Evolutionary conservation across 37 sponge, comb jelly and placozoan genomes (phyloP), one percentile per base, ranked within the genome.

Genomic region (Tethya wilhelma): DNA sequence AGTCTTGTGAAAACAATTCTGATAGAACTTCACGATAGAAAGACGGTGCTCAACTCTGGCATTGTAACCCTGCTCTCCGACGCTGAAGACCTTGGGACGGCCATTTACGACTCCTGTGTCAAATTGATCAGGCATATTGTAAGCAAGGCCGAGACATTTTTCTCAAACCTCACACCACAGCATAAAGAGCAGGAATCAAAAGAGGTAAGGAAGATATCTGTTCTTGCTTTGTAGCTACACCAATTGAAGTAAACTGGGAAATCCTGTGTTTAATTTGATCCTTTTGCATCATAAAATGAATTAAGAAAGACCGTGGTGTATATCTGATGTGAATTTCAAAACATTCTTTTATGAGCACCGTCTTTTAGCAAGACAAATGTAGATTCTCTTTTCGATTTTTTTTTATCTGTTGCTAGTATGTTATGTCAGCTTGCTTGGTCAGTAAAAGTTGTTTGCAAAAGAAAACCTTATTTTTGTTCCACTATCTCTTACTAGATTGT

Each of bases 81-180:
- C 2, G 44, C 45, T 0, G 80, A 73, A 1, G 75, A 74, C 33
- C 76, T 87, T 5, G 75, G 73, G 0, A 20, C 67, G 26, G 68
- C 36, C 28, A 11, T 87, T 26, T 68, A 87, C 42, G 17, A 34
- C 60, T 79, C 73, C 78, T 86, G 86, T 64, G 79, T 64, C 32
- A 73, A 64, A 44, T 66, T 86, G 40, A 78, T 86, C 19, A 64
- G 72, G 65, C 79, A 86, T 49, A 86, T 86, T 43, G 74, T 64
- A 0, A 39, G 45, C 37, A 44, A 71, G 43, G 64, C 79, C 2
- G 46, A 73, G 34, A 19, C 66, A 1, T 60, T 32, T 43, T 7
- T 28, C 40, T 2, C 25, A 28, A 36, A 1, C 5, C 3, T 75
- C 59, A 1, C 75, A 59, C 1, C 7, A n/a, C 37, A 75, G 75